Evolutionary conservation across 1,140 invertebrate genomes (phyloP), one percentile per base, ranked within the genome.

Genomic region (Cyrtorhinus lividipennis): DNA sequence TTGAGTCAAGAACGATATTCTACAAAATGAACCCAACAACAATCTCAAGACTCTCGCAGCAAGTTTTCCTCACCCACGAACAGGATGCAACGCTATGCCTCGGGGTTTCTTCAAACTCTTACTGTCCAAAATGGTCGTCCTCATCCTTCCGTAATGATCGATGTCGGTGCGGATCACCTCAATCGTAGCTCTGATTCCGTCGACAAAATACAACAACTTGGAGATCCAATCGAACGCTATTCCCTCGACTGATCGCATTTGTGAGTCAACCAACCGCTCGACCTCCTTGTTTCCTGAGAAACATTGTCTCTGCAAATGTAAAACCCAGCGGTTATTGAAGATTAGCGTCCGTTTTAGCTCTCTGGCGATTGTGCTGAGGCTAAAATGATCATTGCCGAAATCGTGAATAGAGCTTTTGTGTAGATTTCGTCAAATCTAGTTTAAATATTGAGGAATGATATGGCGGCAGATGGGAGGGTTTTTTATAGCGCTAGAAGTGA

Each of bases 171-270:
- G 75, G 1, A 92, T 83, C 1, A 91, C 82, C 72, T 92, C 86
- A 66, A 94, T 90, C 68, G 82, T 84, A 67, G 83, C 81, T 48
- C 81, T 76, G 62, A 83, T 77, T 30, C 87, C 84, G 72, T 96
- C 92, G 1, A 92, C 89, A 73, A 93, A 95, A 73, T 94, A 97
- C 0, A 98, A 73, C 64, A 92, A 86, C 62, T 92, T 87, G 0
- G 88, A 87, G n/a, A 94, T 82, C 91, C 91, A 96, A 76, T 98
- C 94, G 27, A 90, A 81, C 0, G 90, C 86, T 82, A 96, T 87
- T 10, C 92, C 92, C 75, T 96, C 92, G 23, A 96, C 87, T 2
- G 87, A 90, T 30, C 83, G 81, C 38, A 94, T 74, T 68, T 86
- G 81, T 0, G 76, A 81, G 65, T 86, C 82, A 0, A 91, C 82